These are phyloP conservation scores for Polydrusus tereticollis DNA, from an alignment of 2,888 invertebrate genomes.

Conservation along the genomic window DNA sequence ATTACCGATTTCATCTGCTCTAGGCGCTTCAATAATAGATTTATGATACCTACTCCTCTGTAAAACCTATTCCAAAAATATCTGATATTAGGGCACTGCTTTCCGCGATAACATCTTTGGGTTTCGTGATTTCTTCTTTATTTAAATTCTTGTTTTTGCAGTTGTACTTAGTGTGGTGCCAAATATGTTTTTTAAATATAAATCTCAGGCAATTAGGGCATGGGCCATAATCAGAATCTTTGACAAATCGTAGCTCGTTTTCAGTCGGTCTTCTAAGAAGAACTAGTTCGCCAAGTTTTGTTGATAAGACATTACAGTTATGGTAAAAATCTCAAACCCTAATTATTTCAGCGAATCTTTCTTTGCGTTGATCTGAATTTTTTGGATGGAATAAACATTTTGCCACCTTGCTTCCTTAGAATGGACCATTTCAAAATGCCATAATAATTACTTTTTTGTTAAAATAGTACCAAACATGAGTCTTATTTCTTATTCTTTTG, in stretches of 20 bases:
- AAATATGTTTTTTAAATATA: too few relatives aligned
- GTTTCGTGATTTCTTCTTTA: background rate
- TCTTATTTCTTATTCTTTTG: too few relatives aligned
- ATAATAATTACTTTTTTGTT: too few relatives aligned
- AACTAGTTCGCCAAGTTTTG: background rate
- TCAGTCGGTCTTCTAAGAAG: background rate
- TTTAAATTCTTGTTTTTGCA: background rate
- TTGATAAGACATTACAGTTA: slow-evolving; percentile 7
- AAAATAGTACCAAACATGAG: too few relatives aligned
- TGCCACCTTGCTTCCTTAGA: too few relatives aligned
- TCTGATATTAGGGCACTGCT: background rate
- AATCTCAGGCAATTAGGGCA: slow-evolving; percentile 5
- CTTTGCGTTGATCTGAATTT: too few relatives aligned
- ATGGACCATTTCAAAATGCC: too few relatives aligned
- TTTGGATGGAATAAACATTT: too few relatives aligned
- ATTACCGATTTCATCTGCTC: too few relatives aligned
- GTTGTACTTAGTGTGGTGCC: background rate
- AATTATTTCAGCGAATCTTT: background rate
- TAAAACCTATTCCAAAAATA: too few relatives aligned
- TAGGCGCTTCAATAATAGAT: too few relatives aligned
- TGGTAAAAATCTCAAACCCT: background rate
- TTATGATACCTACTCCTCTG: background rate
- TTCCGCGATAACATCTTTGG: background rate
- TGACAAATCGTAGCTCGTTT: background rate
- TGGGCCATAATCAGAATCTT: background rate